Conservation (phyloP, 2,888 invertebrate genomes). For the Pristionchus exspectatus region DNA sequence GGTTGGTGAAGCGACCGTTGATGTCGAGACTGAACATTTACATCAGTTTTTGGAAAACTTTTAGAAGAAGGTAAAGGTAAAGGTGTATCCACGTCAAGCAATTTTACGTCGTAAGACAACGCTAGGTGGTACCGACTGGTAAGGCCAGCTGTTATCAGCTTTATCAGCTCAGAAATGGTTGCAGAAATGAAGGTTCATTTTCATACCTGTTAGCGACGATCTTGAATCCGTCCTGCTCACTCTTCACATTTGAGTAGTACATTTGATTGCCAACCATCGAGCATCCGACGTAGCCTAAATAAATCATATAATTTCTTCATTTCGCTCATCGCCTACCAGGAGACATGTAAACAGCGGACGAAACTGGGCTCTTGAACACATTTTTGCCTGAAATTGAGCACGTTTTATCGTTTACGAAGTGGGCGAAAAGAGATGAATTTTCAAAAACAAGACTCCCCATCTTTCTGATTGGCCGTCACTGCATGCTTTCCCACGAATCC, state of each 20-base stretch:
- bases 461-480: neutral
- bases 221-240: neutral
- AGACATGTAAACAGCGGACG: neutral
- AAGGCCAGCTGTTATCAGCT: too few species aligned
- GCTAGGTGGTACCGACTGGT: too few species aligned
- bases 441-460: neutral
- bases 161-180: neutral
- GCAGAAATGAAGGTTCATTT: neutral
- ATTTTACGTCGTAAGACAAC: too few species aligned
- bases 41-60: too few species aligned
- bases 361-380: neutral
- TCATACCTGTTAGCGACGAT: neutral
- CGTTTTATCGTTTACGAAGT: neutral
- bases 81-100: too few species aligned
- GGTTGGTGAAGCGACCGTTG: neutral
- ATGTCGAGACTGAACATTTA: neutral
- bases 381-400: neutral
- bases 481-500: neutral
- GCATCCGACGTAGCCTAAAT: slow-evolving; percentile 2
- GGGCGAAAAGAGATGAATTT: neutral
- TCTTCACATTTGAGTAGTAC: neutral
- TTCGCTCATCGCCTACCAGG: neutral
- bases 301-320: too few species aligned
- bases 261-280: neutral
- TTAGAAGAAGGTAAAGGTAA: too few species aligned